These are phyloP conservation scores for Apis mellifera DNA, from an alignment of 1,140 invertebrate species.

Conservation along the genomic window Amel_HAv3.1 CM009932.2:8322501-8323000, in stretches of 20 bases:
- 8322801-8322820: too few species aligned
- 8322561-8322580: background rate
- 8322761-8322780: too few species aligned
- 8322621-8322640: constrained; percentile 3
- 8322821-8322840: too few species aligned
- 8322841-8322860: too few species aligned
- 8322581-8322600: background rate
- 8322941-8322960: constrained; percentile 12
- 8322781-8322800: too few species aligned
- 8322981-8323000: constrained; percentile 60
- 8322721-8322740: too few species aligned
- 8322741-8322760: too few species aligned
- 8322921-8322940: constrained; percentile 3
- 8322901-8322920: background rate
- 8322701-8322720: too few species aligned
- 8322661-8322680: background rate
- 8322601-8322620: constrained; percentile 35
- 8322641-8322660: background rate
- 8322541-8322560: constrained; percentile 37
- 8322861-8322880: background rate
- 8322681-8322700: background rate
- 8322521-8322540: constrained; percentile 46
- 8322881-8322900: background rate
- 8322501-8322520: constrained; percentile 49
- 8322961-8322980: constrained; percentile 20